These are phyloP conservation scores for Automeris io DNA, from an alignment of 2,888 invertebrate genomes.

Conservation along the genomic window DNA sequence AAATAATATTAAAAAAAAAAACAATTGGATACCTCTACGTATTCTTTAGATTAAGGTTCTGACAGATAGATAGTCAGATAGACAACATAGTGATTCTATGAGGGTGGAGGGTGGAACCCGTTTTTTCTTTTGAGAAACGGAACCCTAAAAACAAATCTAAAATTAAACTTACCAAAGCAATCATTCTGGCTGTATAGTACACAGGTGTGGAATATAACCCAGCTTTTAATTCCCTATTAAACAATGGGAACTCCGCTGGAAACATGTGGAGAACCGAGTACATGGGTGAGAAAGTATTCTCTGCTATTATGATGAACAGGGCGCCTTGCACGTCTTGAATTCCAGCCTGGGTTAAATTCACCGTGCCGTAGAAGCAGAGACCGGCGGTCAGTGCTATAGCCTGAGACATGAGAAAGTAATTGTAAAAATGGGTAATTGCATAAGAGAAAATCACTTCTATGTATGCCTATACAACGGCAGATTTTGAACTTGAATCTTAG, in stretches of 20 bases:
- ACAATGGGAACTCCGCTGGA: constrained; percentile 86
- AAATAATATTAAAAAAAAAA: too few species aligned
- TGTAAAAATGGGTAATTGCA: too few species aligned
- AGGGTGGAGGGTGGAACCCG: too few species aligned
- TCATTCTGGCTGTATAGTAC: constrained; percentile 88
- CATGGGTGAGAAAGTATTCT: constrained; percentile 94
- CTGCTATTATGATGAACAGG: constrained; percentile 90
- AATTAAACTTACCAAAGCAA: constrained; percentile 81
- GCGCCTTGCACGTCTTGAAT: constrained; percentile 93
- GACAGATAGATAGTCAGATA: too few species aligned
- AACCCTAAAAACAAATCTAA: neutral
- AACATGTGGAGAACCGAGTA: constrained; percentile 92
- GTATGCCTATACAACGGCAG: too few species aligned
- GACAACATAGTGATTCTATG: too few species aligned
- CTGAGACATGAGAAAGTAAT: too few species aligned
- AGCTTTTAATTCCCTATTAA: constrained; percentile 87
- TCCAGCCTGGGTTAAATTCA: constrained; percentile 84
- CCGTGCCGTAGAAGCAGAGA: constrained; percentile 88
- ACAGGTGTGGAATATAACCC: constrained; percentile 88
- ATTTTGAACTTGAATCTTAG: too few species aligned
- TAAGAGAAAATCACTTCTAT: too few species aligned
- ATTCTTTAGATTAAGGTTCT: too few species aligned
- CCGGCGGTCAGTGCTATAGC: constrained; percentile 87
- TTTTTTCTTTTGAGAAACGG: too few species aligned
- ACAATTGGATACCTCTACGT: too few species aligned